phyloP scores from a whole-genome alignment of 1,140 invertebrate species.

The Batillaria attramentaria region DNA sequence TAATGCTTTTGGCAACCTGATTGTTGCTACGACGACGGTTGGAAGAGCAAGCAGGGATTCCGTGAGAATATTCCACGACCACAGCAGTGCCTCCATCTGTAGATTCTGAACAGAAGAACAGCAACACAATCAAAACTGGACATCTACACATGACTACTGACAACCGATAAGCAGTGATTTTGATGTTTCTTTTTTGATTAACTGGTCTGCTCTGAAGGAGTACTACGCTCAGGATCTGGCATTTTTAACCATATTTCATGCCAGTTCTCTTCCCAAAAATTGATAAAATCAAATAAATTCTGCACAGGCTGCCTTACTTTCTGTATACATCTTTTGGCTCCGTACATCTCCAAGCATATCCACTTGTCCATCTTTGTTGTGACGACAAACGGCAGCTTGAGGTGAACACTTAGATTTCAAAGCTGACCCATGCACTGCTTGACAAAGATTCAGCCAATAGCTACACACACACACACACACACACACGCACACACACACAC shows the following conservation, averaged over 20 bases:
- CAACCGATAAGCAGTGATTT: no score
- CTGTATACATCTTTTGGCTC: conserved; percentile 48
- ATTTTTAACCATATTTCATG: no score
- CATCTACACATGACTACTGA: no score
- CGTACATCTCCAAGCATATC: conserved; percentile 48
- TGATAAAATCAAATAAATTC: no score
- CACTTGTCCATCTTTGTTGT: conserved; percentile 35
- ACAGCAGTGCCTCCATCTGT: conserved; percentile 51
- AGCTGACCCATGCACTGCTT: conserved; percentile 45
- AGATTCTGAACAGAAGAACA: no score
- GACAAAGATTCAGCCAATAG: conserved; percentile 93
- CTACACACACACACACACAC: conserved; percentile 71
- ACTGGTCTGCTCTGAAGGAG: no score
- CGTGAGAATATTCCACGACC: conserved; percentile 54
- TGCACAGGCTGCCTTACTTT: conserved; percentile 38
- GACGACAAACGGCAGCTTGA: conserved; percentile 48
- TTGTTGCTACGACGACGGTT: conserved; percentile 50
- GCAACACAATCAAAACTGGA: no score
- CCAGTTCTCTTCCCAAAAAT: no score
- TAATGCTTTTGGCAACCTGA: conserved; percentile 39
- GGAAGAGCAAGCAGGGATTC: conserved; percentile 47
- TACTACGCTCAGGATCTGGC: no score
- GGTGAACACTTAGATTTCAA: conserved; percentile 38
- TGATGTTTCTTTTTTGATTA: no score
- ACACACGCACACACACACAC: neutral